Evolutionary conservation across 2,888 invertebrate genomes (phyloP).

Genomic region (Philopedon plagiatum): DNA sequence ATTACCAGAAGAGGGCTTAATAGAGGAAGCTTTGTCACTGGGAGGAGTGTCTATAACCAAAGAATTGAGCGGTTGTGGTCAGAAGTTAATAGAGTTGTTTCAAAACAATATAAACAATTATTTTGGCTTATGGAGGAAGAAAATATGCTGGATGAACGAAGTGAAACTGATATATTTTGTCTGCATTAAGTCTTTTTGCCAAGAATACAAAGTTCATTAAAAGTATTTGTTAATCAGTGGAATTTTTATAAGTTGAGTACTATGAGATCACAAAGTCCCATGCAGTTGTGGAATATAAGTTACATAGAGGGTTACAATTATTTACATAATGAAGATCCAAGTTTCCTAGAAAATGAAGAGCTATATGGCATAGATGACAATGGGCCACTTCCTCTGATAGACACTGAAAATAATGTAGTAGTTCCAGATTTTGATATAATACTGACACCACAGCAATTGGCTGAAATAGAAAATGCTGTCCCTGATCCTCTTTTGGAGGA

Average conservation of each 20-base stretch:
- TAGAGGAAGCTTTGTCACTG: slow-evolving; percentile 1
- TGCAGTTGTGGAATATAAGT: slow-evolving; percentile 1
- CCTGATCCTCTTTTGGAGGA: not conserved
- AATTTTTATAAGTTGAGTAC: slow-evolving; percentile 1
- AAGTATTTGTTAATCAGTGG: not conserved
- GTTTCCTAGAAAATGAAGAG: not conserved
- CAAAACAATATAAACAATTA: slow-evolving; percentile 1
- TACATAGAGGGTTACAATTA: slow-evolving; percentile 1
- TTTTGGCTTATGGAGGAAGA: slow-evolving; percentile 1
- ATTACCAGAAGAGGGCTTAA: not conserved
- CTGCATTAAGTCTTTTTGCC: slow-evolving; percentile 1
- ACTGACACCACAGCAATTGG: not conserved
- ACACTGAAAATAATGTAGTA: not conserved
- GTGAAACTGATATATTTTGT: not conserved
- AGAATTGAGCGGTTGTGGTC: not conserved
- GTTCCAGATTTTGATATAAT: not conserved
- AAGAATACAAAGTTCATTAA: not conserved
- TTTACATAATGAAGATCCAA: not conserved
- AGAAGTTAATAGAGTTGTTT: not conserved
- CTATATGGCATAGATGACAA: not conserved
- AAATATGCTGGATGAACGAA: not conserved
- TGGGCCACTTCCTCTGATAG: not conserved
- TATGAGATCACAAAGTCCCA: slow-evolving; percentile 1
- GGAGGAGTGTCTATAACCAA: not conserved
- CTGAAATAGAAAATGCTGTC: not conserved